Base-by-base conservation (phyloP, 2,113 vertebrate species). In the Motacilla tschutschensis region DNA sequence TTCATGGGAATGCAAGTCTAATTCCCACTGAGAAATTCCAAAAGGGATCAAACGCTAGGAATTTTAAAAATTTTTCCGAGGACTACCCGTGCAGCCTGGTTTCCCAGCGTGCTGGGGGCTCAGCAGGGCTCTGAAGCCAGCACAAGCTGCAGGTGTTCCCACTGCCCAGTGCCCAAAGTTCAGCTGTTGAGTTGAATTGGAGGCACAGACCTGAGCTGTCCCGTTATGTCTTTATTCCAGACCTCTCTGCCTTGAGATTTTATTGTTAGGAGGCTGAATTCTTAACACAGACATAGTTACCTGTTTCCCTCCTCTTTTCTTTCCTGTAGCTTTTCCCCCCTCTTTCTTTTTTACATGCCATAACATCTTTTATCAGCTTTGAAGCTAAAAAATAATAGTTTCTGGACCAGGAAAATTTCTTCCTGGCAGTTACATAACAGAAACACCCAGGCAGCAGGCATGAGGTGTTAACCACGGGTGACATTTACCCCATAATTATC, bases 371-470 rank as follows among this genome's bases (percentile, higher is more conserved):
- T 54, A 21, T 50, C 69, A 43, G n/a, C 41, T 91, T 78, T 35
- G 20, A 36, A 67, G n/a, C 35, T 35, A 51, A 51, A 44, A 80
- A 91, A 75, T 9, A 55, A 55, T 21, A 63, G 67, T 73, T 83
- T 66, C 69, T 72, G 57, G 81, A 35, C 62, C 11, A 3, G 43
- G 41, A 83, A 70, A 88, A 94, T 54, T 74, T 62, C 74, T 94
- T 95, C 89, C 93, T 60, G 80, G 79, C 72, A 87, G 41, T 92
- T 94, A 83, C 82, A 88, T 94, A 95, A 95, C 71, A 75, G 89
- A 88, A 59, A 73, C 16, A n/a, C 63, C 82, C 54, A 57, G 15
- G 54, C 75, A 53, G 63, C 8, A 44, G 89, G 91, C 79, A 41
- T 62, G 88, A 88, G 94, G 87, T 91, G 86, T 93, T 89, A 91